phyloP scores from a whole-genome alignment of 2,113 vertebrate genomes.

The Chiloscyllium plagiosum region DNA sequence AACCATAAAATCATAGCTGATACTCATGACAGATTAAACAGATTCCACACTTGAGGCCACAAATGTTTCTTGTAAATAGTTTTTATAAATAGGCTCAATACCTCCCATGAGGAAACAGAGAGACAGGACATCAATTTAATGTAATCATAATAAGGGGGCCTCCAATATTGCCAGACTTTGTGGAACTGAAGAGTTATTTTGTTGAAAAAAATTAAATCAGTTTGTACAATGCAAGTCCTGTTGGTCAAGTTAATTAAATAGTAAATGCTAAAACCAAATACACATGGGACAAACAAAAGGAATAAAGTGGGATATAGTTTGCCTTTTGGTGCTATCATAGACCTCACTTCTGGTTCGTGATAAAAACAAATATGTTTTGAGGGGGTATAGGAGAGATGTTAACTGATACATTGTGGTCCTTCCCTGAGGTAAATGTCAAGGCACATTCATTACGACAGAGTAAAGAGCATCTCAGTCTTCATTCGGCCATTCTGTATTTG shows the following conservation, averaged over 20 bases:
- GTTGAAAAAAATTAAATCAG: not conserved
- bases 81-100: not conserved
- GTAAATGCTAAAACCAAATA: not conserved
- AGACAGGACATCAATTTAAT: not conserved
- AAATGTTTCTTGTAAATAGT: not conserved
- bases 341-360: not conserved
- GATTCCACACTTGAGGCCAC: not conserved
- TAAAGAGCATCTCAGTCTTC: not conserved
- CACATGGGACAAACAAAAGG: not conserved
- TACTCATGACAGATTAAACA: not conserved
- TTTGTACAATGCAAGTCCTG: not conserved
- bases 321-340: not conserved
- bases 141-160: not conserved
- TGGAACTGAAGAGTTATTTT: not conserved
- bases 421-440: not conserved
- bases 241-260: not conserved
- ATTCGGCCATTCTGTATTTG: not conserved
- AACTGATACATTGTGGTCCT: not conserved
- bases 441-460: not conserved
- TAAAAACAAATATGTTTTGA: not conserved
- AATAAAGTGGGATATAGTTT: not conserved
- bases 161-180: not conserved
- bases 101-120: not conserved
- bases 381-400: not conserved
- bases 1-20: not conserved